Evolutionary conservation across 1,140 invertebrate species (phyloP).

Genomic region (Alviniconcha marisindica): DNA sequence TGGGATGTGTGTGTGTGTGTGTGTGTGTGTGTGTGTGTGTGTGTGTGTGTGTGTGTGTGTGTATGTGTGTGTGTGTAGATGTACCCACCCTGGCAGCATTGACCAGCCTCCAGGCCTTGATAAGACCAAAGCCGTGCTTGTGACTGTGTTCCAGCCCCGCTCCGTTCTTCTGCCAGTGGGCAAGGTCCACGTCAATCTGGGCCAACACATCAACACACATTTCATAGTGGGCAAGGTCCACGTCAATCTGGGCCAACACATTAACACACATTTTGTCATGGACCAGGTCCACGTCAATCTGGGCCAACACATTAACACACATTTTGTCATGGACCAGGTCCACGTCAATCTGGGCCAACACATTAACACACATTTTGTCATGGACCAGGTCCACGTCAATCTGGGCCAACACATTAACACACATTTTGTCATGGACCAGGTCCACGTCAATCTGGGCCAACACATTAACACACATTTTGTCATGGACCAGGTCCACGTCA

Average conservation of each 20-base stretch:
- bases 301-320: no score
- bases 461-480: no score
- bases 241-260: constrained; percentile 74
- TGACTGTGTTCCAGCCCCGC: constrained; percentile 74
- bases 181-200: constrained; percentile 76
- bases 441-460: no score
- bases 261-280: no score
- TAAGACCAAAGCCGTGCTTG: constrained; percentile 75
- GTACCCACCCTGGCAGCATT: constrained; percentile 71
- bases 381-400: constrained; percentile 74
- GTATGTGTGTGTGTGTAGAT: no score
- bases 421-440: no score
- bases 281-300: constrained; percentile 76
- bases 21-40: no score
- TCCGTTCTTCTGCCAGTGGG: constrained; percentile 74
- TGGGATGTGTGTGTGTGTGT: no score
- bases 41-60: no score
- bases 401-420: no score
- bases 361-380: no score
- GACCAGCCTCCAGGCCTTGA: constrained; percentile 73
- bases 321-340: constrained; percentile 74
- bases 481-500: constrained; percentile 74
- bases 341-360: constrained; percentile 74
- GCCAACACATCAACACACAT: no score
- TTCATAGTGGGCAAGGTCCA: constrained; percentile 74